Evolutionary conservation across 1,140 invertebrate genomes (phyloP).

Genomic region (Penaeus chinensis): DNA sequence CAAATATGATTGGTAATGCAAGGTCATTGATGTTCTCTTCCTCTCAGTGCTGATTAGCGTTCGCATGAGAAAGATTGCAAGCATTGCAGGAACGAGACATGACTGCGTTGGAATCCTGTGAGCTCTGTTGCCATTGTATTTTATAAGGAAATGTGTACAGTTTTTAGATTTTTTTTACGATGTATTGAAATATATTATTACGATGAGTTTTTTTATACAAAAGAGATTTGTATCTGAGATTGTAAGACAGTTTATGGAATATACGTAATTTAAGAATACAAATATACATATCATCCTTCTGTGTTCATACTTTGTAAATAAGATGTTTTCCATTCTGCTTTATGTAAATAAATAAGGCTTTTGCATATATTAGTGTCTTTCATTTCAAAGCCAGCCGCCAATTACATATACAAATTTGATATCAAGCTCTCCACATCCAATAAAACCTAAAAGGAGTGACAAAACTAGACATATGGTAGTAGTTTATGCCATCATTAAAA

Average conservation of each 20-base stretch:
- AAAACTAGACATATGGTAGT: slow-evolving; percentile 7
- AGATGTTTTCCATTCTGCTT: slow-evolving; percentile 39
- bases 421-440: neutral
- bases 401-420: slow-evolving; percentile 14
- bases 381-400: neutral
- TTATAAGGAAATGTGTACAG: neutral
- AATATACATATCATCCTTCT: slow-evolving; percentile 56
- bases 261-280: slow-evolving; percentile 45
- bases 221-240: neutral
- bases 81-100: no score
- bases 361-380: neutral
- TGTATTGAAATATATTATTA: slow-evolving; percentile 2
- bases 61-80: no score
- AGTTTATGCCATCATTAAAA: slow-evolving; percentile 11
- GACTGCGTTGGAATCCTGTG: neutral
- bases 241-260: slow-evolving; percentile 34
- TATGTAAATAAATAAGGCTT: slow-evolving; percentile 48
- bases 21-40: no score
- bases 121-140: neutral
- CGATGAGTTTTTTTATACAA: no score
- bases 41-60: no score
- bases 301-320: slow-evolving; percentile 54
- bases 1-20: no score
- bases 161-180: neutral
- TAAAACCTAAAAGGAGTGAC: slow-evolving; percentile 17